Conservation (phyloP, 1,140 invertebrate genomes). For the Hylaeus anthracinus region DNA sequence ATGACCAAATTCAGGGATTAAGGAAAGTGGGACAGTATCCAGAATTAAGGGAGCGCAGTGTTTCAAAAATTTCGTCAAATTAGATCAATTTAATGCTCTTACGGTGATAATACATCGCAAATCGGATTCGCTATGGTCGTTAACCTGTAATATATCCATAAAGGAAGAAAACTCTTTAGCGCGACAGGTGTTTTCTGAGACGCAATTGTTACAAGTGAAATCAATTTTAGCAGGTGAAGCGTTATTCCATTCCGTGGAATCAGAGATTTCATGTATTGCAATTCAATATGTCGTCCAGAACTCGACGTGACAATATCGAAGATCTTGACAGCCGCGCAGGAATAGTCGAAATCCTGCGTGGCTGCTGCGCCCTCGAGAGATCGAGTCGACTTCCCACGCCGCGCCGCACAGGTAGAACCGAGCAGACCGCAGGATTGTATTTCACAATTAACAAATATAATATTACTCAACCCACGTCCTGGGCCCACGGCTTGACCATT, state of each 20-base stretch:
- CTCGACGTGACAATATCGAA: slow-evolving; percentile 52
- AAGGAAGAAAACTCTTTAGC: background rate
- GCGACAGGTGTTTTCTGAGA: no score
- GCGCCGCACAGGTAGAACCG: slow-evolving; percentile 58
- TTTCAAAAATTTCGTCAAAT: slow-evolving; percentile 27
- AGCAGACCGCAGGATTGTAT: slow-evolving; percentile 57
- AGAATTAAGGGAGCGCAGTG: background rate
- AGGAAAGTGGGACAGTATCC: background rate
- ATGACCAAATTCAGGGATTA: background rate
- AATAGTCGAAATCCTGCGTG: slow-evolving; percentile 13
- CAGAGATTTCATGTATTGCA: background rate
- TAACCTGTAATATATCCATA: background rate
- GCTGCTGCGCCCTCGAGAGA: background rate
- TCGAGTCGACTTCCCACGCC: slow-evolving; percentile 60
- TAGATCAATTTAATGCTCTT: slow-evolving; percentile 27
- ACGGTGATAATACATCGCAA: slow-evolving; percentile 12
- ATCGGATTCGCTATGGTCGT: background rate
- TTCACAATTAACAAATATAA: slow-evolving; percentile 77
- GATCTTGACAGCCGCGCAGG: slow-evolving; percentile 29
- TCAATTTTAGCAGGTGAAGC: no score
- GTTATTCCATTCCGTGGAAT: no score
- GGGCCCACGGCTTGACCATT: slow-evolving; percentile 61
- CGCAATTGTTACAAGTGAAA: no score
- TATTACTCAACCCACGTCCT: slow-evolving; percentile 66
- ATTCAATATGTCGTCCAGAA: background rate